A percentile compares a stretch with the other conserved stretches of the same genome.
phyloP scores from a whole-genome alignment of 2,113 vertebrate genomes.

The Erythrocercus mccallii region DNA sequence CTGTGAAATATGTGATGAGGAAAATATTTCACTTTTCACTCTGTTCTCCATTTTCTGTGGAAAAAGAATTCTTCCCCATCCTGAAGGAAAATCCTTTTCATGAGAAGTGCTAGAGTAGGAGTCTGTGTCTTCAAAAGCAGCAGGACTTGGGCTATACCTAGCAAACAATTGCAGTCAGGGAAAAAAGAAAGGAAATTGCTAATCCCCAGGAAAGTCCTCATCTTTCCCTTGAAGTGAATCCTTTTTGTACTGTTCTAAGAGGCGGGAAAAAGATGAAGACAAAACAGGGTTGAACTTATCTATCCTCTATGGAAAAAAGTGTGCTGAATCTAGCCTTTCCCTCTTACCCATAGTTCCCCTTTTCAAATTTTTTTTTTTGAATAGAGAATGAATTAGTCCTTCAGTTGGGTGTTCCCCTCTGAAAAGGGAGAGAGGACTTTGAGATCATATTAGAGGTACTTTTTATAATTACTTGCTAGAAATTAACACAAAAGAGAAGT shows the following conservation, averaged over 20 bases:
- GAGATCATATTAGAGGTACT: background rate
- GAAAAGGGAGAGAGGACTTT: background rate
- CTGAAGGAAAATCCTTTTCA: background rate
- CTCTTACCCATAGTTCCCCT: background rate
- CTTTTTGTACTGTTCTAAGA: background rate
- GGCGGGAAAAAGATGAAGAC: background rate
- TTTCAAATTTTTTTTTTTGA: background rate
- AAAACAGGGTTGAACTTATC: background rate
- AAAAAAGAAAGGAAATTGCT: background rate
- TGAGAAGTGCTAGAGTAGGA: background rate
- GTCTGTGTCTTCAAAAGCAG: background rate
- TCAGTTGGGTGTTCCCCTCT: background rate
- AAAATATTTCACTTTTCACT: background rate
- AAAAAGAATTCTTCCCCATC: background rate
- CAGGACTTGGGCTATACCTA: background rate
- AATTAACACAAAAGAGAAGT: constrained; percentile 14
- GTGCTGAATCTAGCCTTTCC: background rate
- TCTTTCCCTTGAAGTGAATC: background rate
- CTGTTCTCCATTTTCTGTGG: background rate
- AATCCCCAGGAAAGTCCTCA: background rate
- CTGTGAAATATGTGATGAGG: background rate
- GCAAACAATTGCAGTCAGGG: background rate
- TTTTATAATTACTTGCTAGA: constrained; percentile 30
- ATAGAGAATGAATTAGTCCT: background rate
- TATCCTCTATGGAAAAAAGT: background rate